Evolutionary conservation across 2,113 vertebrate genomes (phyloP), one percentile per base, ranked within the genome.

Genomic region (Benitochromis conjunctus): DNA sequence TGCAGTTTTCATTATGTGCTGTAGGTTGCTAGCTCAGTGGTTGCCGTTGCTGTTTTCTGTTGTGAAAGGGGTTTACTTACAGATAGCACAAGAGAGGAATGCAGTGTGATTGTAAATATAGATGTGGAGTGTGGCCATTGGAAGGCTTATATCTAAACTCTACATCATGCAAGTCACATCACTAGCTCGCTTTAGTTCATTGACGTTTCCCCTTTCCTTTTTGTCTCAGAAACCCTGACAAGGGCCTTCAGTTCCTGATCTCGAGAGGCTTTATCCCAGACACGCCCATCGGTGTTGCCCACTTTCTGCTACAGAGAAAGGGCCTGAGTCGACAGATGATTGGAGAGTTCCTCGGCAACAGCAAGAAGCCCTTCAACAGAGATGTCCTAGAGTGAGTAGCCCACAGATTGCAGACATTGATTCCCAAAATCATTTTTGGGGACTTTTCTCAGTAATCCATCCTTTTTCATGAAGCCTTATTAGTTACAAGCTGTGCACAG

Each of bases 261-360:
- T 99, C 98, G 0, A 95, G 99, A 4, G 99, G 99, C 84, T 99
- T 99, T 95, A 99, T 99, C 92, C 99, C 99, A 0, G 98, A 99
- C 92, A 99, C 99, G 2, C 98, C 99, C 74, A 99, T 99, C 0
- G 98, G 99, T 4, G 99, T 99, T 69, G 99, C 98, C 21, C 99
- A 99, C 83, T 99, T 99, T 80, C 96, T 99, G 91, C 97, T 99
- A 1, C 99, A 99, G 95, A 95, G 99, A 46, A 99, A 99, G 38
- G 99, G 99, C 18, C 97, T 99, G 92, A 99, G 99, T 92, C 97
- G 98, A 7, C 99, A 99, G 95, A 99, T 99, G 99, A 99, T 99
- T 0, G 98, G 99, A 64, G 99, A 99, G 55, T 99, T 99, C 92
- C 97, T 99, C 11, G 98, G 99, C 26, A 99, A 99, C 96, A 99